Percentiles rank a stretch among this genome's conserved stretches.
Conservation (phyloP, 2,888 invertebrate species). For the Lasioglossum oenotherae region DNA sequence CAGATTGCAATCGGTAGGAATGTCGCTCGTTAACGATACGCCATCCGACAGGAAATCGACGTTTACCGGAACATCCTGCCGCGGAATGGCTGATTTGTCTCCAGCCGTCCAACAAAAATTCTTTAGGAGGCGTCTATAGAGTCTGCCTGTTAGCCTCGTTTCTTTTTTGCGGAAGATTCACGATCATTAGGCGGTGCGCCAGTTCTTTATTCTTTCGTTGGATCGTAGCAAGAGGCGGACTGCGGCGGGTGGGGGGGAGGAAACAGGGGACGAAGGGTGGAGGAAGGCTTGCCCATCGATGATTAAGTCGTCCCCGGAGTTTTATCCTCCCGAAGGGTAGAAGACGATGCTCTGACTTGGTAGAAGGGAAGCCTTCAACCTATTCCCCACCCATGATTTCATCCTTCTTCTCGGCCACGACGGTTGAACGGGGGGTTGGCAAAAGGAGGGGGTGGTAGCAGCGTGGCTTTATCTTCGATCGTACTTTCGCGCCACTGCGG, state of each 20-base stretch:
- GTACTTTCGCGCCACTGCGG: slow-evolving; percentile 71
- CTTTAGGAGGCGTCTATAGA: slow-evolving; percentile 10
- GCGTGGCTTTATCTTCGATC: slow-evolving; percentile 73
- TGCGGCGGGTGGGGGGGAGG: background rate
- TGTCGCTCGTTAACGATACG: slow-evolving; percentile 2
- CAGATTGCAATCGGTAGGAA: slow-evolving; percentile 14
- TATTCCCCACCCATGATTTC: slow-evolving; percentile 33
- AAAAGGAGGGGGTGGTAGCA: slow-evolving; percentile 36
- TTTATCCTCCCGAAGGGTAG: slow-evolving; percentile 61
- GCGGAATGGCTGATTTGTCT: slow-evolving; percentile 20
- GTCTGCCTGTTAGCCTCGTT: background rate
- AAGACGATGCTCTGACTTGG: slow-evolving; percentile 45
- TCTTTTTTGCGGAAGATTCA: slow-evolving; percentile 47
- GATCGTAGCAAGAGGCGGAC: background rate
- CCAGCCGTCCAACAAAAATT: slow-evolving; percentile 2
- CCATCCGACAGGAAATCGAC: slow-evolving; percentile 19
- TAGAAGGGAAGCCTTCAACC: slow-evolving; percentile 38
- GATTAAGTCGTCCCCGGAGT: slow-evolving; percentile 71
- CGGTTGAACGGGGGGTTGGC: background rate
- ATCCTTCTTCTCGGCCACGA: slow-evolving; percentile 24
- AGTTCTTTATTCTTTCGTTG: slow-evolving; percentile 49
- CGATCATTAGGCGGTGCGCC: slow-evolving; percentile 52
- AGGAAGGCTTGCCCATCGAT: slow-evolving; percentile 55
- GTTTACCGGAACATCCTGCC: background rate
- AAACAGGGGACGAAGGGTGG: background rate